phyloP scores from a whole-genome alignment of 2,888 invertebrate species.

The Epiperipatus broadwayi region DNA sequence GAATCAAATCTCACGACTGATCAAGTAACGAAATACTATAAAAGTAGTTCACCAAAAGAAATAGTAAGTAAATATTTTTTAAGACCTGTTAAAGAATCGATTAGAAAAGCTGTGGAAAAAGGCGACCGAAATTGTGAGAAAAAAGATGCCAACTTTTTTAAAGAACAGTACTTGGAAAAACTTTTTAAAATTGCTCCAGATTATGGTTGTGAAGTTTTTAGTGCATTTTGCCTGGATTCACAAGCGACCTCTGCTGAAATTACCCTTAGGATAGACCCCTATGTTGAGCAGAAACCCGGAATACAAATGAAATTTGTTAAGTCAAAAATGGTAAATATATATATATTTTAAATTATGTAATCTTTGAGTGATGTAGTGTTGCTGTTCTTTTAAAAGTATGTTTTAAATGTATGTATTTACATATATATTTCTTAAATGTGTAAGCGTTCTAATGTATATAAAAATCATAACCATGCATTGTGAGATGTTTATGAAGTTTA shows the following conservation, averaged over 20 bases:
- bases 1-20: conserved; percentile 47
- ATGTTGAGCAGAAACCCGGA: too few species aligned
- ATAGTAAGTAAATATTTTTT: conserved; percentile 13
- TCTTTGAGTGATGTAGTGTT: conserved; percentile 14
- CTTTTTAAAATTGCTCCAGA: conserved; percentile 25
- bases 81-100: conserved; percentile 49
- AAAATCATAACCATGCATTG: too few species aligned
- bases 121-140: conserved; percentile 29
- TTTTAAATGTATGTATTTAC: too few species aligned
- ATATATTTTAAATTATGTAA: conserved; percentile 4
- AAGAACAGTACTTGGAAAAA: conserved; percentile 58
- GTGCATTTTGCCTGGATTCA: too few species aligned
- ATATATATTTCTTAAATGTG: too few species aligned
- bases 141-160: conserved; percentile 48
- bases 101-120: conserved; percentile 42
- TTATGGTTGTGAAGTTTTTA: conserved; percentile 4
- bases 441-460: too few species aligned
- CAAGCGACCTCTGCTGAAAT: too few species aligned
- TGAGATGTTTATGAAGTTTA: too few species aligned
- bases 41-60: conserved; percentile 60
- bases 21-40: conserved; percentile 53
- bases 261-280: too few species aligned
- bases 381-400: too few species aligned
- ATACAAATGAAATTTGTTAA: too few species aligned
- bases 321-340: too few species aligned